These are phyloP conservation scores for Cydia splendana DNA, from an alignment of 1,140 invertebrate species.

Conservation along the genomic window DNA sequence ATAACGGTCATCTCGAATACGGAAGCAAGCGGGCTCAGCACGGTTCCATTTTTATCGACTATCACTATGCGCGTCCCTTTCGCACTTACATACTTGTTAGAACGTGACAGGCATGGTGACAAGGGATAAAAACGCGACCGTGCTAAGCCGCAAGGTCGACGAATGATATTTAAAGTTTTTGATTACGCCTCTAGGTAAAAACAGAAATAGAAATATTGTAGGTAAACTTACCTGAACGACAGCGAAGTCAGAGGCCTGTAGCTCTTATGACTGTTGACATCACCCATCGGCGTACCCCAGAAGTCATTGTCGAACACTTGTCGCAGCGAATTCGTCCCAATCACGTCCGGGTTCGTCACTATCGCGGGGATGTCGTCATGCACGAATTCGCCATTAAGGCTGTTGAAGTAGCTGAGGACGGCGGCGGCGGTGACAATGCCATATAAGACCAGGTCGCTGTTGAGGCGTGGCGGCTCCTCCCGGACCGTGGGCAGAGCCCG, in stretches of 20 bases:
- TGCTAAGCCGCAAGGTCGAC: too few species aligned
- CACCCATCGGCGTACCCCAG: conserved; percentile 94
- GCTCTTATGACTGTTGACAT: conserved; percentile 90
- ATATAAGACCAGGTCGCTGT: conserved; percentile 78
- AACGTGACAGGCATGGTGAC: too few species aligned
- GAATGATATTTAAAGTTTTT: too few species aligned
- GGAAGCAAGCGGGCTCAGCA: too few species aligned
- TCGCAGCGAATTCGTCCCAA: conserved; percentile 83
- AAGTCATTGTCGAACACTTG: conserved; percentile 92
- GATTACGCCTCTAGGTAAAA: not conserved
- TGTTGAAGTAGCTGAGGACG: conserved; percentile 88
- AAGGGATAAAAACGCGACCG: too few species aligned
- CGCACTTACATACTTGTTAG: too few species aligned
- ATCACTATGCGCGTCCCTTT: too few species aligned
- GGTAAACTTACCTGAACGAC: conserved; percentile 87
- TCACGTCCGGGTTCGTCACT: conserved; percentile 90
- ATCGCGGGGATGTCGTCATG: conserved; percentile 96
- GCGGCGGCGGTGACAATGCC: conserved; percentile 83
- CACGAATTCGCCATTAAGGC: conserved; percentile 92
- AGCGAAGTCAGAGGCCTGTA: conserved; percentile 91
- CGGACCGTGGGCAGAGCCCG: conserved; percentile 64
- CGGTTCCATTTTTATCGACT: too few species aligned
- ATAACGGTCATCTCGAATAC: too few species aligned
- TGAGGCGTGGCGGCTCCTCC: conserved; percentile 58
- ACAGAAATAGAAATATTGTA: not conserved